phyloP scores from a whole-genome alignment of 1,140 invertebrate species.

The Platyscapa corneri region DNA sequence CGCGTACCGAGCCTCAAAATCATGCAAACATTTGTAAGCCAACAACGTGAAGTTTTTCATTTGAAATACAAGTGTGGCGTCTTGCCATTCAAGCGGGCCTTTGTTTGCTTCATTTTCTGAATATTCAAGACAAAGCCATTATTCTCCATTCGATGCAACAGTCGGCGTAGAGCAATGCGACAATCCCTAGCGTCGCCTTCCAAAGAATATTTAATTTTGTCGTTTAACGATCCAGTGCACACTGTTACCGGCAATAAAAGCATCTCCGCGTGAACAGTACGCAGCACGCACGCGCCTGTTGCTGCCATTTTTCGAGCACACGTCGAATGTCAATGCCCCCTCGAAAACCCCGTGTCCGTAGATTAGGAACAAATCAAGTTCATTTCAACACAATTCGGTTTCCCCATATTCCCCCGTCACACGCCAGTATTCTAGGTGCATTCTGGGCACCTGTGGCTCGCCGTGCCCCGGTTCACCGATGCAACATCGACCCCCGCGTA shows the following conservation, averaged over 20 bases:
- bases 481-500: conserved; percentile 10
- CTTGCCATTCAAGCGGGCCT: background rate
- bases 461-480: background rate
- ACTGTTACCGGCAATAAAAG: background rate
- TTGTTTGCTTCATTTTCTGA: background rate
- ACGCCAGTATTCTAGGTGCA: background rate
- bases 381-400: no score
- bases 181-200: background rate
- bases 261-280: background rate
- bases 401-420: background rate
- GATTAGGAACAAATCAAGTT: no score
- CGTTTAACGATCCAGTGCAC: background rate
- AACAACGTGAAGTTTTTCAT: background rate
- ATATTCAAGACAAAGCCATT: background rate
- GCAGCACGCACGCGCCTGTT: no score
- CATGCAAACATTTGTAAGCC: background rate
- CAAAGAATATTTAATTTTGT: background rate
- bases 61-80: background rate
- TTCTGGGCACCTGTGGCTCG: conserved; percentile 35
- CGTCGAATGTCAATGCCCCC: no score
- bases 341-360: no score
- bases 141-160: background rate
- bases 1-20: background rate
- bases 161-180: background rate
- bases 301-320: no score